These are phyloP conservation scores for Sarcophilus harrisii DNA, from an alignment of 2,797 vertebrate genomes.

Conservation along the genomic window DNA sequence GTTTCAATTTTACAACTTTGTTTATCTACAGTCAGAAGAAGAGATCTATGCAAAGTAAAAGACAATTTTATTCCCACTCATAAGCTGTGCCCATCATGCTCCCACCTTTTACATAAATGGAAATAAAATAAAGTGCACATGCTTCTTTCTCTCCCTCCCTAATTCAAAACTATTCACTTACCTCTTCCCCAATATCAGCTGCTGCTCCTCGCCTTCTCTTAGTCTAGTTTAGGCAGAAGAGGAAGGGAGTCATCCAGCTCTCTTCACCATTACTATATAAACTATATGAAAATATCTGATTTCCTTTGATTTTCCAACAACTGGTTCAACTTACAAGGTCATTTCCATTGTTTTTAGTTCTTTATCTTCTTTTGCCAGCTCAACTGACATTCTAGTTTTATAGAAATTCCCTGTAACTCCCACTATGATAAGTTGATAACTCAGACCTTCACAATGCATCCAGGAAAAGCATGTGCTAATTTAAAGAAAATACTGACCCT, in stretches of 20 bases:
- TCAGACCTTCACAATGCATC: neutral
- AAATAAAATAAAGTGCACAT: neutral
- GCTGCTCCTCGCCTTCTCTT: neutral
- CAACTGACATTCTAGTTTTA: neutral
- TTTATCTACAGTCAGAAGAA: neutral
- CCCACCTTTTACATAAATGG: neutral
- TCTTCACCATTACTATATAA: neutral
- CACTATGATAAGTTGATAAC: neutral
- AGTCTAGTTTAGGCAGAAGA: neutral
- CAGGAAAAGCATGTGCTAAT: neutral
- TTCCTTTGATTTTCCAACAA: neutral
- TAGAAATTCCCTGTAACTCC: neutral
- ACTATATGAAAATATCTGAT: neutral
- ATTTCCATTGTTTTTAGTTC: neutral
- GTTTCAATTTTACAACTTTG: neutral
- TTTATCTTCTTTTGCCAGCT: neutral
- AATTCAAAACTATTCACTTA: neutral
- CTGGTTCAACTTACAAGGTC: rapidly evolving
- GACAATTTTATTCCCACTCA: neutral
- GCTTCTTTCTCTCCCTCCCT: neutral
- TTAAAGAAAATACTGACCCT: neutral
- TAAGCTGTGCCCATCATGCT: neutral
- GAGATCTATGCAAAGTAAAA: neutral
- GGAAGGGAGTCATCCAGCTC: neutral
- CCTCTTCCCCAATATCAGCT: neutral